Evolutionary conservation across 2,888 invertebrate species (phyloP), one percentile per base, ranked within the genome.

Genomic region (Periphyllus acericola): DNA sequence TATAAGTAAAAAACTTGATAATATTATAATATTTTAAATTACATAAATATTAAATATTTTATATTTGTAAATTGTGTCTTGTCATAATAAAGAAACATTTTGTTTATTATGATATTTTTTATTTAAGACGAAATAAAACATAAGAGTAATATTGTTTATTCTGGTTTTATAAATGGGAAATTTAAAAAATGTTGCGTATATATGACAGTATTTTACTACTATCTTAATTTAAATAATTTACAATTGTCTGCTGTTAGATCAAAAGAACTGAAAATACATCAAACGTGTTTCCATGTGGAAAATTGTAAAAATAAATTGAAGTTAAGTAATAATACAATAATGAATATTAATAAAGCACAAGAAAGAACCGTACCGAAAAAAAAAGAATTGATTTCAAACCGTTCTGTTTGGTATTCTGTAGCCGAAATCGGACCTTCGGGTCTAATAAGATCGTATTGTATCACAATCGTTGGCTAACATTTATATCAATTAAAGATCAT

Each of bases 401-500:
- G 25, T 80, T 80, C 86, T 86, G 17, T 86, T 86, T 86, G 79
- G 80, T 86, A 86, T 86, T 86, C 86, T 29, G 55, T 17, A 68
- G 71, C 55, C 72, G 21, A 55, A 72, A 86, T 79, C 83, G 40
- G 40, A 86, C 68, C 79, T 79, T 80, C 71, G 86, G 72, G 86
- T 55, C 74, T 86, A 86, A 86, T 86, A 86, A 86, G 72, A 86
- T 79, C 32, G 72, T 19, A 32, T 86, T 25, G 85, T 36, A 79
- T 66, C 66, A 78, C 78, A 68, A 46, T 71, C 85, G 71, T 79
- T 68, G 79, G 55, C 71, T 25, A 86, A 86, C 86, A 86, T 86
- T 86, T 80, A 80, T 86, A 86, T 86, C 86, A 86, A 86, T 86
- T 86, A 86, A 86, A 72, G 60, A 72, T 80, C 72, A 72, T 80